These are phyloP conservation scores for Brachyhypopomus gauderio DNA, from an alignment of 2,113 vertebrate genomes.

Conservation along the genomic window DNA sequence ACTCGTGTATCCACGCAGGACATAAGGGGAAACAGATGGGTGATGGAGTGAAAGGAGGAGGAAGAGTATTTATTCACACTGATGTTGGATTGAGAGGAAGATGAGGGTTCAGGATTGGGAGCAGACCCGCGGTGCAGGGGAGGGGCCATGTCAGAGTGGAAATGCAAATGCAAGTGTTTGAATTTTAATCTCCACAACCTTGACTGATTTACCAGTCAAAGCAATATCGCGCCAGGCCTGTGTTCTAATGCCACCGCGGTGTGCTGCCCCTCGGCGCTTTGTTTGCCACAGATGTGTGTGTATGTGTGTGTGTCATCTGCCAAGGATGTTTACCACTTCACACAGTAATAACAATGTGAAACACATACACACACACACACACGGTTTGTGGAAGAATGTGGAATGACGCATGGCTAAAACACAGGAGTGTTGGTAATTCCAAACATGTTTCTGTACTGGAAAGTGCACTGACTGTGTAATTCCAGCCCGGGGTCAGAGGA, in stretches of 20 bases:
- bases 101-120: conserved; percentile 2
- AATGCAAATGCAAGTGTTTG: neutral
- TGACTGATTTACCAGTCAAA: neutral
- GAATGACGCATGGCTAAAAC: neutral
- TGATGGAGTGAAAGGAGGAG: neutral
- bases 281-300: conserved; percentile 28
- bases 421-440: conserved; percentile 5
- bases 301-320: neutral
- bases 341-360: conserved; percentile 30
- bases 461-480: neutral
- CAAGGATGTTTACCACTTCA: conserved; percentile 46
- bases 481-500: neutral
- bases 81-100: conserved; percentile 18
- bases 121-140: neutral
- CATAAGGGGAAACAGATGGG: conserved; percentile 39
- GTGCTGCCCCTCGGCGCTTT: conserved; percentile 17
- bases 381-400: neutral
- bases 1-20: conserved; percentile 26
- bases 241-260: conserved; percentile 39
- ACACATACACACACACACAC: neutral
- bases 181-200: neutral
- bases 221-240: neutral
- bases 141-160: neutral
- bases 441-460: neutral
- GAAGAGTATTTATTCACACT: conserved; percentile 19